Base-by-base conservation (phyloP, 92 coral and sea anemone genomes). In the Muricea muricata region DNA sequence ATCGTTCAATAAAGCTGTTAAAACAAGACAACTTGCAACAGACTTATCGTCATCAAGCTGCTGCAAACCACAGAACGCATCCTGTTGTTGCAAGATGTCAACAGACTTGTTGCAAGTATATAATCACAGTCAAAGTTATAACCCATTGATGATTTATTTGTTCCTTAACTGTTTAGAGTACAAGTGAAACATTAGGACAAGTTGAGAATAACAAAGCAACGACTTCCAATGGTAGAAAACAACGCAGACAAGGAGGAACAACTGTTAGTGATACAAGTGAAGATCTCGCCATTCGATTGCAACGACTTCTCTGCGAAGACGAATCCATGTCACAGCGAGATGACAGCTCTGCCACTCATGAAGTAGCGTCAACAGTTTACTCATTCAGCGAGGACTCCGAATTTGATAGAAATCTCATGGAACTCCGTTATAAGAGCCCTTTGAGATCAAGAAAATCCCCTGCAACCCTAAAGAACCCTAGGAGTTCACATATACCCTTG, bases 321-420 rank as follows among this genome's bases (percentile, higher is more conserved):
- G 60, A 52, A 9, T 52, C 26, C 0, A 25, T 58, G n/a, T 75
- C 80, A 13, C 65, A 47, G 11, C 40, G 24, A 6, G 80, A 75
- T 2, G 65, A 47, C 32, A 71, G 55, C 52, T 75, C 79, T 10
- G n/a, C 29, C 13, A 26, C 47, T 23, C 63, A 75, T 10, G 80
- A 75, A 31, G 32, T 47, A 0, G 9, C 63, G 2, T 47, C 61
- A 9, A 34, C 80, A 12, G 52, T 47, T 75, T 31, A 52, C 37
- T 52, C 63, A 14, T 58, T 56, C 54, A 78, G 71, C 54, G 71
- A 77, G n/a, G 70, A 77, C 23, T 31, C 68, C 0, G 70, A 57
- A 28, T 54, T 75, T 10, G 65, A 55, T 76, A 14, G 25, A 33
- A 29, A 35, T 9, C 23, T 65, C 4, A 33, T 12, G 33, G 30